These are phyloP conservation scores for Hirtodrosophila trivittata DNA, from an alignment of 2,888 invertebrate genomes.

Conservation along the genomic window DNA sequence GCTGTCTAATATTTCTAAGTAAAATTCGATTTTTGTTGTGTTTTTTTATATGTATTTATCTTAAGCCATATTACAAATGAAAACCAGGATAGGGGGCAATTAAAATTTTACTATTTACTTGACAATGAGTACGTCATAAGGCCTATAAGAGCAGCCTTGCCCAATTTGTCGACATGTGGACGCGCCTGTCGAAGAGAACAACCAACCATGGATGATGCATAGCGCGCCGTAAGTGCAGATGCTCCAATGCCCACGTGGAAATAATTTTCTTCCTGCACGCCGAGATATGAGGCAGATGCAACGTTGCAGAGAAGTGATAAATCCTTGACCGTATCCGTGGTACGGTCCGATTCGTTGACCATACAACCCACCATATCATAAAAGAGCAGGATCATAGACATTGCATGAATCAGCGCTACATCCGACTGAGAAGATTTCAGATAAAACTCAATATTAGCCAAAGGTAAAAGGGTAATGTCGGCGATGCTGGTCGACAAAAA, in stretches of 20 bases:
- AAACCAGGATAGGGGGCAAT: no score
- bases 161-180: not conserved
- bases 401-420: not conserved
- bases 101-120: no score
- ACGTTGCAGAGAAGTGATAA: conserved; percentile 1
- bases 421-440: not conserved
- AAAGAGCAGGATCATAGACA: not conserved
- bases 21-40: no score
- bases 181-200: not conserved
- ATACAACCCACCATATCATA: conserved; percentile 5
- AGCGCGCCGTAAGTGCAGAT: not conserved
- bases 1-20: no score
- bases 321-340: conserved; percentile 2
- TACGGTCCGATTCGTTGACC: conserved; percentile 1
- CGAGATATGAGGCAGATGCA: not conserved
- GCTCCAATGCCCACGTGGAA: not conserved
- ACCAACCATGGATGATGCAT: not conserved
- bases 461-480: not conserved
- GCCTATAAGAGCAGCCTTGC: no score
- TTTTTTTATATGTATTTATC: no score
- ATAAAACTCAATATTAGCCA: conserved; percentile 4
- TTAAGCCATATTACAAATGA: no score
- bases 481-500: not conserved
- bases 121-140: no score
- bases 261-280: not conserved